Evolutionary conservation across 2,113 vertebrate species (phyloP).

Genomic region (Numida meleagris): DNA sequence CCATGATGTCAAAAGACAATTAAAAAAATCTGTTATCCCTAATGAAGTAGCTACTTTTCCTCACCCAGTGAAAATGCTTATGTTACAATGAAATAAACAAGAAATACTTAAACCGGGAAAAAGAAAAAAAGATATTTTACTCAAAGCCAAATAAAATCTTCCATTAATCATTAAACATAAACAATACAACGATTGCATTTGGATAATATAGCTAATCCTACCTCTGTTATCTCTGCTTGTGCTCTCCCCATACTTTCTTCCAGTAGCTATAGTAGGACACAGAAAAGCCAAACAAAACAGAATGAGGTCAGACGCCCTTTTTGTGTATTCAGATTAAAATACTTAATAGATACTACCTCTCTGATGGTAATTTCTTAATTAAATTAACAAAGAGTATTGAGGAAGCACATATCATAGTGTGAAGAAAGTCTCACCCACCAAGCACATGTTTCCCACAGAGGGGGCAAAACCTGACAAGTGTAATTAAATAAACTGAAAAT

Average conservation of each 20-base stretch:
- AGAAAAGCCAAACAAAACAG: not conserved
- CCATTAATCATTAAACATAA: not conserved
- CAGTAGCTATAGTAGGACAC: not conserved
- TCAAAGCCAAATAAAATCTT: not conserved
- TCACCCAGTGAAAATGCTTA: not conserved
- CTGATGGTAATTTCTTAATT: conserved; percentile 59
- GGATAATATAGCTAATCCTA: not conserved
- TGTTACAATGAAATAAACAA: not conserved
- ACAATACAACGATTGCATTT: not conserved
- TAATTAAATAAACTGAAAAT: conserved; percentile 52
- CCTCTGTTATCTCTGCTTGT: not conserved
- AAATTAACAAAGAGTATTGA: conserved; percentile 41
- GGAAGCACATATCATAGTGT: conserved; percentile 11
- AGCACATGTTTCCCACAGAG: conserved; percentile 30
- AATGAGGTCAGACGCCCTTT: not conserved
- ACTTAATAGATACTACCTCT: not conserved
- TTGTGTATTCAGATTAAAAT: conserved; percentile 34
- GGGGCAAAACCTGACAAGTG: conserved; percentile 46
- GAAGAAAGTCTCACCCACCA: conserved; percentile 55
- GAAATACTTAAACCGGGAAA: not conserved
- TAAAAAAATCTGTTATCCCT: not conserved
- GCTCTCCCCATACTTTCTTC: not conserved
- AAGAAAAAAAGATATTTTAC: not conserved
- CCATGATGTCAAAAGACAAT: not conserved
- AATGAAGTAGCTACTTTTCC: not conserved